phyloP scores from a whole-genome alignment of 2,888 invertebrate genomes.

The Stramonita haemastoma region DNA sequence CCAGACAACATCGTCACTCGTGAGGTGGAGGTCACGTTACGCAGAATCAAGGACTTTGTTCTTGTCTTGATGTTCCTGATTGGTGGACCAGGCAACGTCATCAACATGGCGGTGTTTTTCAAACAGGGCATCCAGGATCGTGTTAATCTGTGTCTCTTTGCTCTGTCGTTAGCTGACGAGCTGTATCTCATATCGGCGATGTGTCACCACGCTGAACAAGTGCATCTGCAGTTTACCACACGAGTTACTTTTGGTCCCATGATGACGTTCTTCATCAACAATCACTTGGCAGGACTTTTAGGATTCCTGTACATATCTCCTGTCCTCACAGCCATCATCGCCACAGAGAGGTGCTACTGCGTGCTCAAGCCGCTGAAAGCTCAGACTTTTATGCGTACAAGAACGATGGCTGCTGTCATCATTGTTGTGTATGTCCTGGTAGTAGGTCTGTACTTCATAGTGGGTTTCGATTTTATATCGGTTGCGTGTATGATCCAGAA shows the following conservation, averaged over 20 bases:
- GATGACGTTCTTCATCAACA: neutral
- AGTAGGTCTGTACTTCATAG: neutral
- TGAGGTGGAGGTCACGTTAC: neutral
- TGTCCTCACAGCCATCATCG: neutral
- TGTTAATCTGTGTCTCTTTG: slow-evolving; percentile 25
- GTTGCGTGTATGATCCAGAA: neutral
- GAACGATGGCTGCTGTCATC: slow-evolving; percentile 25
- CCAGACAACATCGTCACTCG: neutral
- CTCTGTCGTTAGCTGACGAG: neutral
- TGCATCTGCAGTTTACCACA: neutral
- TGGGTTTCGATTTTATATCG: neutral
- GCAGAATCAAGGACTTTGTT: neutral
- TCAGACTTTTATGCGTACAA: slow-evolving; percentile 19
- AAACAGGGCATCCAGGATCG: slow-evolving; percentile 13
- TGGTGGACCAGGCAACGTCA: slow-evolving; percentile 15
- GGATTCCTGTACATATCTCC: neutral
- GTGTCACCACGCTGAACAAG: neutral
- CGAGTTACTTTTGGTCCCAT: neutral
- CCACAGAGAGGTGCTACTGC: slow-evolving; percentile 11
- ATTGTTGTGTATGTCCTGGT: neutral
- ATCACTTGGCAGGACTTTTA: neutral
- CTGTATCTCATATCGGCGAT: neutral
- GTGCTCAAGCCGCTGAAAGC: neutral
- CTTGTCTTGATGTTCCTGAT: neutral
- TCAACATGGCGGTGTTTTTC: slow-evolving; percentile 28